Conservation (phyloP, 2,888 invertebrate species). For the Stenurella melanura region DNA sequence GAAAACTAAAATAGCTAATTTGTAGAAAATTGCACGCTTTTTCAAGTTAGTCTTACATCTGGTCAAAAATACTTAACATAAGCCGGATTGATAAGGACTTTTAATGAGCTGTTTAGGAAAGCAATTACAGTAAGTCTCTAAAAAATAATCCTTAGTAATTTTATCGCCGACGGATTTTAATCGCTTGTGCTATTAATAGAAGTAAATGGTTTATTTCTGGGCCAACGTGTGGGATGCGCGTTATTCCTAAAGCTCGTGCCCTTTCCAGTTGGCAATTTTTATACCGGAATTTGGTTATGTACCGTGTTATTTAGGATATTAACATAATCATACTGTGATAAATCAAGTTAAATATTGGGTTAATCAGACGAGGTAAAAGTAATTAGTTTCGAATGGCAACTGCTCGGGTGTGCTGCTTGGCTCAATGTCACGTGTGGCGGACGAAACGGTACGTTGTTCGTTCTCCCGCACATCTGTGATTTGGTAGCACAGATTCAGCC, state of each 20-base stretch:
- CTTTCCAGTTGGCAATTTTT: slow-evolving; percentile 66
- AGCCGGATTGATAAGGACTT: too few species aligned
- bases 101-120: too few species aligned
- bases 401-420: slow-evolving; percentile 39
- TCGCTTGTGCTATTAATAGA: too few species aligned
- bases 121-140: too few species aligned
- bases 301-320: slow-evolving; percentile 72
- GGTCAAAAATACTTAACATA: too few species aligned
- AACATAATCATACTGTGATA: slow-evolving; percentile 80
- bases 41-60: too few species aligned
- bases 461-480: slow-evolving; percentile 47
- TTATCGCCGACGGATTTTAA: too few species aligned
- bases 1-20: too few species aligned
- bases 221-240: slow-evolving; percentile 28
- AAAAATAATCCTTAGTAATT: too few species aligned
- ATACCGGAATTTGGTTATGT: slow-evolving; percentile 69
- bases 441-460: too few species aligned
- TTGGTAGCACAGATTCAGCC: slow-evolving; percentile 43
- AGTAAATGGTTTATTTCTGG: background rate
- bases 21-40: too few species aligned
- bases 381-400: slow-evolving; percentile 43
- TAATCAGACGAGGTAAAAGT: slow-evolving; percentile 64
- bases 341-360: slow-evolving; percentile 82
- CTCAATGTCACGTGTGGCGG: slow-evolving; percentile 39
- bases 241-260: slow-evolving; percentile 38